Evolutionary conservation across 2,888 invertebrate species (phyloP).

Genomic region (Synanthedon vespiformis): DNA sequence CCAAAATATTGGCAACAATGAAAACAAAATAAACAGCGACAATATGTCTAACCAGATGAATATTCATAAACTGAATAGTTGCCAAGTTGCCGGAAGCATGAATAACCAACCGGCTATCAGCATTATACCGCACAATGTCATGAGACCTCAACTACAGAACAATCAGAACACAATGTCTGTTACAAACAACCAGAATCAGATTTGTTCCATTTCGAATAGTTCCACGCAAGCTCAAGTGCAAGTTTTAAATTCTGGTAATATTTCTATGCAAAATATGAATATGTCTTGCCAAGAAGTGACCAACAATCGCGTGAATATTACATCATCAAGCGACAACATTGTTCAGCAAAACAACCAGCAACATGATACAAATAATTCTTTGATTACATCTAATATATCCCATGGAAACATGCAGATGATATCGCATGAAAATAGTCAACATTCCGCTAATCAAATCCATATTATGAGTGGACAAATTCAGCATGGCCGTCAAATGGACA

Average conservation of each 20-base stretch:
- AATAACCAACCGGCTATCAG: slow-evolving; percentile 44
- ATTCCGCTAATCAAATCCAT: slow-evolving; percentile 54
- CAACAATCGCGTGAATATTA: slow-evolving; percentile 44
- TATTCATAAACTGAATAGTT: slow-evolving; percentile 55
- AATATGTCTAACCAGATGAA: slow-evolving; percentile 44
- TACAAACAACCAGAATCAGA: slow-evolving; percentile 51
- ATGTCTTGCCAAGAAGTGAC: slow-evolving; percentile 53
- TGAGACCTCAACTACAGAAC: slow-evolving; percentile 47
- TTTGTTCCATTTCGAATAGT: slow-evolving; percentile 47
- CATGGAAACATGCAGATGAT: slow-evolving; percentile 57
- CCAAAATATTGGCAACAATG: slow-evolving; percentile 51
- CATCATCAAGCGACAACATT: slow-evolving; percentile 36
- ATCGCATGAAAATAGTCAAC: slow-evolving; percentile 45
- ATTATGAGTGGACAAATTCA: slow-evolving; percentile 65
- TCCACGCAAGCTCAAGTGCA: slow-evolving; percentile 49
- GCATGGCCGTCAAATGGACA: slow-evolving; percentile 48
- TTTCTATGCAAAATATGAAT: slow-evolving; percentile 49
- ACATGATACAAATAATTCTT: slow-evolving; percentile 36
- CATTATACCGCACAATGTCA: slow-evolving; percentile 54
- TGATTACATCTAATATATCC: slow-evolving; percentile 40
- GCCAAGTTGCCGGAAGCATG: slow-evolving; percentile 50
- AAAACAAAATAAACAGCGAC: slow-evolving; percentile 47
- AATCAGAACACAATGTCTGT: slow-evolving; percentile 46
- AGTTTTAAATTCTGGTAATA: slow-evolving; percentile 52
- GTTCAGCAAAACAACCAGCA: slow-evolving; percentile 42